Base-by-base conservation (phyloP, 1,140 invertebrate genomes). In the Atta cephalotes region DNA sequence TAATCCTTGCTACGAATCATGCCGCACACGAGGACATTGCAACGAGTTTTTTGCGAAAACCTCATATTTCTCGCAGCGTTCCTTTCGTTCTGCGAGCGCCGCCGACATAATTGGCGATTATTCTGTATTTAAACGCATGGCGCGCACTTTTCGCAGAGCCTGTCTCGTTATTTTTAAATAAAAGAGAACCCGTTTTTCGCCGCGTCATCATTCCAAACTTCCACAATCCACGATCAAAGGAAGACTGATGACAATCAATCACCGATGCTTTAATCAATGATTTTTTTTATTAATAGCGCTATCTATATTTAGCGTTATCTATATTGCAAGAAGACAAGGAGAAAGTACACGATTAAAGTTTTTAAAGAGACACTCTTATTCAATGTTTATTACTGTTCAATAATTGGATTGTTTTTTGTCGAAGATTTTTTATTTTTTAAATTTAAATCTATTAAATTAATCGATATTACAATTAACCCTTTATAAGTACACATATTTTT, bases 1-100 rank as follows among this genome's bases (percentile, higher is more conserved):
- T 86, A 66, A 16, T 68, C 88, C 85, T 85, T 87, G 76, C 71
- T 65, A 63, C 82, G 87, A 88, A 87, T 90, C 88, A 88, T 85
- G 66, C 68, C 35, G 53, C 66, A 74, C 81, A 56, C 53, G 51
- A 58, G 78, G 78, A 70, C 16, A 63, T 25, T 49, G 66, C 60
- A 56, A 77, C 63, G 56, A 86, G 76, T 84, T 84, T 84, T 45
- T 84, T 84, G 80, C 70, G 70, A 71, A 84, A 76, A 63, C 9
- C 56, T 62, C 70, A 82, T 84, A 74, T 84, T 49, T 74, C 70
- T 76, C 28, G 25, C 28, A 49, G 31, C 21, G 31, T 25, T 80
- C 28, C 21, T 72, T 72, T 72, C 63, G 16, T 80, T 80, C 56
- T 12, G 39, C 68, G 68, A 74, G n/a, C 39, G 58, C 25, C 35